Evolutionary conservation across 2,888 invertebrate genomes (phyloP), one percentile per base, ranked within the genome.

Genomic region (Drosophila paracracens): DNA sequence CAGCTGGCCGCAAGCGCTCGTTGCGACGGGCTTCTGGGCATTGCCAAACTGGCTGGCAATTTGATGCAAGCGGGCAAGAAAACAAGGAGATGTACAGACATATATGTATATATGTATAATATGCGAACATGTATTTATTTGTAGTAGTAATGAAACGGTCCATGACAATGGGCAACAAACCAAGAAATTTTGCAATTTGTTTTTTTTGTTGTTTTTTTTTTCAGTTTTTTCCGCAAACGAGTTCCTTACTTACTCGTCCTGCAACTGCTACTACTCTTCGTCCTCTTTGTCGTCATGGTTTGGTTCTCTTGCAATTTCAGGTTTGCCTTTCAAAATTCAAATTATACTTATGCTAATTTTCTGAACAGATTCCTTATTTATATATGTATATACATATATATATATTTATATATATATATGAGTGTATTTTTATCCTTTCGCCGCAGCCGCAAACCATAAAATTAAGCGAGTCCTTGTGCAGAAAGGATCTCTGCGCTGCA

Each of bases 281-380:
- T 74, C 40, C 62, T 52, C n/a, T 27, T 18, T 40, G 33, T 56
- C 38, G 51, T 70, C 33, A 48, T 57, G 40, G 50, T 40, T 38
- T 27, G 29, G 38, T 57, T 52, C 59, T 57, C 54, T 51, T 16
- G 43, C 57, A 68, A 52, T 65, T 83, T 88, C 88, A 61, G 83
- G 84, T 84, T 87, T 85, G 74, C 74, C 70, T 70, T 74, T 79
- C 77, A 43, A 77, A 80, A 87, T 80, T 83, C 70, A 82, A 88
- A 86, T 89, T 88, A 87, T 73, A 73, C 78, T 85, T 89, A 85
- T 88, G 85, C 85, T 89, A 86, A 89, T 86, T 89, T 87, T 46
- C 38, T 40, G 64, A 68, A 78, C 75, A 70, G 81, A 88, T 88
- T 82, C 35, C 21, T 36, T 43, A 29, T 18, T n/a, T 52, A 35